A percentile compares a stretch with the other conserved stretches of the same genome.
Evolutionary conservation across 1,140 invertebrate genomes (phyloP).

Genomic region (Lasioglossum baleicum): DNA sequence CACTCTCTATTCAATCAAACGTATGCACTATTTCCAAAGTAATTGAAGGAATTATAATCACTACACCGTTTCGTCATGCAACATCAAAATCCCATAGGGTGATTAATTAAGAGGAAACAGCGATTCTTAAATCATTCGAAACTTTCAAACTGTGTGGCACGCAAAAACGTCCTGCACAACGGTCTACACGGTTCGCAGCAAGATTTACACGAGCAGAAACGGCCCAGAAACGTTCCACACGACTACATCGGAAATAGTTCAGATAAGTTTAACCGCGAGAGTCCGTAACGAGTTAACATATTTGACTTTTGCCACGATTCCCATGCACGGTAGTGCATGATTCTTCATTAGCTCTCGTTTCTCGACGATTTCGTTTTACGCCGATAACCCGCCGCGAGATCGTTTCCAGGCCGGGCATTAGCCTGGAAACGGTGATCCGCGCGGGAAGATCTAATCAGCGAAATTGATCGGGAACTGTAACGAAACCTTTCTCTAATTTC

Average conservation of each 20-base stretch:
- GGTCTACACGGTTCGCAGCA: no score
- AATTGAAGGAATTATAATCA: no score
- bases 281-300: neutral
- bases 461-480: constrained; percentile 11
- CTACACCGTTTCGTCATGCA: no score
- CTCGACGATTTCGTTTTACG: neutral
- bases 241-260: neutral
- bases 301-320: neutral
- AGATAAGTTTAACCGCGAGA: no score
- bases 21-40: no score
- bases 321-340: neutral
- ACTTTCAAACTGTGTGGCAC: no score
- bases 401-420: constrained; percentile 11
- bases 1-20: no score
- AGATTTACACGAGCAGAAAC: no score
- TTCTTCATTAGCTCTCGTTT: neutral
- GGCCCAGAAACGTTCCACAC: neutral
- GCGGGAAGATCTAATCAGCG: constrained; percentile 1
- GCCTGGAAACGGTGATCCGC: constrained; percentile 22
- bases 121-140: no score
- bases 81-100: no score
- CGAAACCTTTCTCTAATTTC: constrained; percentile 33
- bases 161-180: no score
- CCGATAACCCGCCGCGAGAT: neutral
- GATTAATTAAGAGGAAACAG: no score